Conservation (phyloP, 2,888 invertebrate genomes). For the Ophion obscuratus region DNA sequence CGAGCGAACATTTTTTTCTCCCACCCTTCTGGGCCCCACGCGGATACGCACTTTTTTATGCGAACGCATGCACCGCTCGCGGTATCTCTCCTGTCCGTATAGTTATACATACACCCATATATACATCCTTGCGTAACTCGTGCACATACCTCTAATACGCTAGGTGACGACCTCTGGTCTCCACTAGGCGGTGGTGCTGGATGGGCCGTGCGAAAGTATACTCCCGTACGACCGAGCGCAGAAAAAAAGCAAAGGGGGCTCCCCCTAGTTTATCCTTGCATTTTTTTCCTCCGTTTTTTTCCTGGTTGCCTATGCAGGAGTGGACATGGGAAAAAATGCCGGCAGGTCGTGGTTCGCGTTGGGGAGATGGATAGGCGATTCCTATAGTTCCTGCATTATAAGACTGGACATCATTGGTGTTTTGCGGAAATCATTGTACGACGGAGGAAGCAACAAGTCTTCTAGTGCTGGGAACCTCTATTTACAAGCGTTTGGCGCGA, state of each 20-base stretch:
- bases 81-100: constrained; percentile 33
- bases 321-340: constrained; percentile 83
- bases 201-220: constrained; percentile 80
- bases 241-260: constrained; percentile 72
- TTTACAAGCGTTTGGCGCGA: constrained; percentile 36
- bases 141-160: constrained; percentile 54
- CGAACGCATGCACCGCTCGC: constrained; percentile 65
- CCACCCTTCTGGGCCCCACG: constrained; percentile 68
- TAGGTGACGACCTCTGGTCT: constrained; percentile 64
- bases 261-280: constrained; percentile 44
- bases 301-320: constrained; percentile 79
- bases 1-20: constrained; percentile 59
- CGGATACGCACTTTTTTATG: constrained; percentile 70
- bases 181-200: constrained; percentile 57
- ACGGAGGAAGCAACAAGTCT: constrained; percentile 11
- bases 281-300: constrained; percentile 65
- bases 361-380: constrained; percentile 4
- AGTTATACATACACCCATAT: constrained; percentile 27
- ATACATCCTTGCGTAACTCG: constrained; percentile 16
- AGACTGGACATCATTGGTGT: constrained; percentile 35
- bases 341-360: constrained; percentile 64
- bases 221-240: constrained; percentile 67
- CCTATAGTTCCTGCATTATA: neutral
- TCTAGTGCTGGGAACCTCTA: neutral
- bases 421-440: constrained; percentile 43